These are phyloP conservation scores for Ctenicera cuprea DNA, from an alignment of 2,888 invertebrate genomes.

Conservation along the genomic window DNA sequence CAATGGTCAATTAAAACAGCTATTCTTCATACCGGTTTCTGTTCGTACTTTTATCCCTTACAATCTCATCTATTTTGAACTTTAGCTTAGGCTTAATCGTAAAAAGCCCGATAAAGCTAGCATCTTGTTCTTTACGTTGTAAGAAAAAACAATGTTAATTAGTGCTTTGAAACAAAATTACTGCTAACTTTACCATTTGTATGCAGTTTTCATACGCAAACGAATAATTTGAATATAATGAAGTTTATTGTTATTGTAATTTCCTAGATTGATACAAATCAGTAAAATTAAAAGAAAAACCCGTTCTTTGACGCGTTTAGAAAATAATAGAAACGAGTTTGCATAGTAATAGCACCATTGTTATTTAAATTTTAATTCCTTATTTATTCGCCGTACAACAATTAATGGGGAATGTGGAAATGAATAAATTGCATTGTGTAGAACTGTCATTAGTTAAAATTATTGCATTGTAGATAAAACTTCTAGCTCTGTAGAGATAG, in stretches of 20 bases:
- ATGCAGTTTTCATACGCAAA: slow-evolving; percentile 16
- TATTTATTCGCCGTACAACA: slow-evolving; percentile 23
- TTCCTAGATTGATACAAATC: slow-evolving; percentile 38
- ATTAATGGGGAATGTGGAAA: slow-evolving; percentile 29
- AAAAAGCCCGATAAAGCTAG: slow-evolving; percentile 1
- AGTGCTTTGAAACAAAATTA: slow-evolving; percentile 23
- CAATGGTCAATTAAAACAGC: slow-evolving; percentile 45
- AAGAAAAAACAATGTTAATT: slow-evolving; percentile 33
- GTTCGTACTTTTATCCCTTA: slow-evolving; percentile 4
- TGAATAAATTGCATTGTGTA: slow-evolving; percentile 16
- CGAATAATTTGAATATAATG: slow-evolving; percentile 34
- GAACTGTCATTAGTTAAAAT: not conserved
- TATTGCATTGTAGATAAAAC: not conserved
- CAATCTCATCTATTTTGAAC: slow-evolving; percentile 1
- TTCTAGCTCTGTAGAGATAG: not conserved
- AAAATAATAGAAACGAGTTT: slow-evolving; percentile 22
- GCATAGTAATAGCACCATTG: slow-evolving; percentile 36
- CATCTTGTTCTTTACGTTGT: not conserved
- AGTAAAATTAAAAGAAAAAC: slow-evolving; percentile 32
- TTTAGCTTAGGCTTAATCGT: not conserved
- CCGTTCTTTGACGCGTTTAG: slow-evolving; percentile 4
- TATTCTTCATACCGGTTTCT: slow-evolving; percentile 24
- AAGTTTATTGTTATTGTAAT: slow-evolving; percentile 43
- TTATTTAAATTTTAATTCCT: slow-evolving; percentile 38
- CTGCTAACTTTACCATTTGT: slow-evolving; percentile 28